Evolutionary conservation across 1,140 invertebrate species (phyloP), one percentile per base, ranked within the genome.

Genomic region (Phocides pigmalion): DNA sequence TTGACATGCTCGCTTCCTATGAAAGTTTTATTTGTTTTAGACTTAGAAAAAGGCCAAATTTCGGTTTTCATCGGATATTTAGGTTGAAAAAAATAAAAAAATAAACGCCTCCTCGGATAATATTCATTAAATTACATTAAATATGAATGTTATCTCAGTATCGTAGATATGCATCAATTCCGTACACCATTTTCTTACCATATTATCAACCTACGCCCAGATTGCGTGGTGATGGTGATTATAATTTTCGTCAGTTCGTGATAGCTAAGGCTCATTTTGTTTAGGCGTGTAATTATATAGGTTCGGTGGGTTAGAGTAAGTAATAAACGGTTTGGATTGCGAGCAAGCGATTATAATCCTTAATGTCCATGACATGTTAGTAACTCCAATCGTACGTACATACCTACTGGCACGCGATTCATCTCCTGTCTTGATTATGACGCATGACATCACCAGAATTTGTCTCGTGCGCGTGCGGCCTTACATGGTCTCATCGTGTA

Each of bases 401-500:
- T 49, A 39, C 28, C 19, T 22, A 22, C 9, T 32, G 47, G 37
- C 32, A 62, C 20, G 22, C 49, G 39, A 53, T 63, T 63, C 61
- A 53, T 63, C 61, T 63, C 47, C 47, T 44, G 49, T 53, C 47
- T 53, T 20, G 47, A 49, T 49, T 28, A 39, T 56, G 20, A 46
- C 25, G 76, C 68, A 84, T 84, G 84, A 85, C 77, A 83, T 84
- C 82, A 87, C 77, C 82, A 72, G 64, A 76, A 76, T 82, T 72
- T 78, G 76, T 79, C 73, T 78, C 73, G 76, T 80, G 72, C 70
- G 65, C 72, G 73, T 80, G 72, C 70, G 62, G 68, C 85, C 82
- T 78, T 84, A 86, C 79, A 84, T 79, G 85, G 85, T 76, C 72
- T 73, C 70, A 74, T 68, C 74, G 73, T 65, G 76, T 84, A 88